Conservation (phyloP, 2,113 vertebrate genomes). For the Pseudorhombus dupliciocellatus region DNA sequence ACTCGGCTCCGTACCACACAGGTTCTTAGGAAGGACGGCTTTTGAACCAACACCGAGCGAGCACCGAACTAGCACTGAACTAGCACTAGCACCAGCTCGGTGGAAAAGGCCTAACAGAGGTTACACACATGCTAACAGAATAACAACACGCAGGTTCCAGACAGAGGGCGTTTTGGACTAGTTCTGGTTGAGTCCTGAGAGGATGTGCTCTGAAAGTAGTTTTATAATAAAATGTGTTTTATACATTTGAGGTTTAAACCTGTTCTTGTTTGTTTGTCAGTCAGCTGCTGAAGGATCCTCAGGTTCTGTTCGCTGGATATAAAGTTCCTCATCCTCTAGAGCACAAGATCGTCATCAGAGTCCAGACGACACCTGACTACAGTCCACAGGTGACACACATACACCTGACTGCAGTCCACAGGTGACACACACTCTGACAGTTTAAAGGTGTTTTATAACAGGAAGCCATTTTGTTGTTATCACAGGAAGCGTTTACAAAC, state of each 20-base stretch:
- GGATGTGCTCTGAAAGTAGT: too few species aligned
- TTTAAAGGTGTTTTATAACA: background rate
- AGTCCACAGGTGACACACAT: slow-evolving; percentile 68
- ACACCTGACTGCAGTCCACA: slow-evolving; percentile 11
- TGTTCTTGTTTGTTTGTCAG: slow-evolving; percentile 34
- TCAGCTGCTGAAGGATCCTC: slow-evolving; percentile 77
- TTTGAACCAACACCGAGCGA: too few species aligned
- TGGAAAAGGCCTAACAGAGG: background rate
- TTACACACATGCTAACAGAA: background rate
- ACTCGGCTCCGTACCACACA: too few species aligned
- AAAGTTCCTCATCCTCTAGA: slow-evolving; percentile 79
- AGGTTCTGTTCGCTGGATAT: slow-evolving; percentile 78
- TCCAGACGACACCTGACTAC: slow-evolving; percentile 77
- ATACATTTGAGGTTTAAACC: background rate
- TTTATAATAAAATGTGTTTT: background rate
- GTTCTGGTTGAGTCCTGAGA: too few species aligned
- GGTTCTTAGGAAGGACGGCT: too few species aligned
- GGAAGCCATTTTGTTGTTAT: background rate
- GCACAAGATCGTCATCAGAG: slow-evolving; percentile 78
- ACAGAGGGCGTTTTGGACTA: too few species aligned
- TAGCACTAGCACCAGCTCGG: too few species aligned
- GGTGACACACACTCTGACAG: background rate
- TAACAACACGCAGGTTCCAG: too few species aligned
- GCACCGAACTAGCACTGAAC: too few species aligned
- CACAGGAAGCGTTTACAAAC: slow-evolving; percentile 74